These are phyloP conservation scores for Chrysotoxum bicinctum DNA, from an alignment of 2,888 invertebrate species.

Conservation along the genomic window DNA sequence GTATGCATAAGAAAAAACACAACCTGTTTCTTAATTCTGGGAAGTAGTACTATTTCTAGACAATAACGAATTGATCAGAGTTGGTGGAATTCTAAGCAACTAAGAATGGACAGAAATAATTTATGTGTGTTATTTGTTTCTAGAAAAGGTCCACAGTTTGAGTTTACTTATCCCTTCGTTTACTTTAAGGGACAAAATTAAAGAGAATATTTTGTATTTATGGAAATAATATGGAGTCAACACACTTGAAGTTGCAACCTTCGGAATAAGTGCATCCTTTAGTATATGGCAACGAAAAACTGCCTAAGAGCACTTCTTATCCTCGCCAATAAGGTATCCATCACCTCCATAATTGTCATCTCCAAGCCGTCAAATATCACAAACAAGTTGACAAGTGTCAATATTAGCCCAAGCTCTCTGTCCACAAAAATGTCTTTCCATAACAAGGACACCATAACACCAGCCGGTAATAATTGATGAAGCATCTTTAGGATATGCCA, in stretches of 20 bases:
- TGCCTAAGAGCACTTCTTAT: not conserved
- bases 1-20: no score
- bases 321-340: not conserved
- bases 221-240: conserved; percentile 35
- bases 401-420: conserved; percentile 42
- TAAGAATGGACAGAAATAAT: no score
- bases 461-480: conserved; percentile 47
- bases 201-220: not conserved
- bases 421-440: conserved; percentile 34
- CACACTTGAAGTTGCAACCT: conserved; percentile 57
- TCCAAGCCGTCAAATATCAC: conserved; percentile 41
- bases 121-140: no score
- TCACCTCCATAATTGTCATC: conserved; percentile 40
- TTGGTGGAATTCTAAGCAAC: no score
- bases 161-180: not conserved
- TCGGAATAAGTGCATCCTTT: conserved; percentile 21
- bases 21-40: no score
- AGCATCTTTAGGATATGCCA: not conserved
- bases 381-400: conserved; percentile 58
- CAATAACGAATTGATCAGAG: no score
- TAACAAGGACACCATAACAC: conserved; percentile 22
- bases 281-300: not conserved
- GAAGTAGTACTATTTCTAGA: no score
- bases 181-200: not conserved
- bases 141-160: no score